Base-by-base conservation (phyloP, 1,140 invertebrate genomes). In the Mesaphorura yosii region DNA sequence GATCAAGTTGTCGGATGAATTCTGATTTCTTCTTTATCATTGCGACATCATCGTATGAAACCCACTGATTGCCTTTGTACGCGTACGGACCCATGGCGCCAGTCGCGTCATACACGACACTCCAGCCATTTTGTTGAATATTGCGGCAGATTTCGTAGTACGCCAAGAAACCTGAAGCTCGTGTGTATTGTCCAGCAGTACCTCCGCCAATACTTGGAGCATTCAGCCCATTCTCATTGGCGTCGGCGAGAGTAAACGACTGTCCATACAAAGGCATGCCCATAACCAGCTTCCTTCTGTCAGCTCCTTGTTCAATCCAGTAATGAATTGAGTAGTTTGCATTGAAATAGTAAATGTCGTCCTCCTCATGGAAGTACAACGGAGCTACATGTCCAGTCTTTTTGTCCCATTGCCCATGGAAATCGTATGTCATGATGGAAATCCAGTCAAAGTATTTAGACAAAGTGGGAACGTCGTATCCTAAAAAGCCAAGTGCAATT, bases 121-220 rank as follows among this genome's bases (percentile, higher is more conserved):
- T 73, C 76, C 76, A 79, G 28, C 72, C 72, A 31, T 77, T 73
- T 61, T 81, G 81, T 49, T 73, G 77, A n/a, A 88, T 72, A 45
- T 80, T 75, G 51, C 86, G 77, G 64, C 87, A 90, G 59, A 90
- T 90, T 73, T 83, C 80, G 60, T 81, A 82, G 63, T 80, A 84
- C 3, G 80, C 66, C 12, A 81, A 64, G 52, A 81, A 78, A 41
- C 81, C 81, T 53, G 73, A 69, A 29, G 79, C 75, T 60, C 75
- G 67, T 0, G 80, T 82, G 29, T 72, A 76, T 50, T 76, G 71
- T 2, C 80, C 80, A 27, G 77, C 72, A 59, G 72, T 69, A 1
- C 79, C 78, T 15, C 70, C 67, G 2, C 76, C 76, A 34, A 71
- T 71, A 4, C 76, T 74, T 1, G 74, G 72, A 1, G 75, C 72